Evolutionary conservation across 2,113 vertebrate genomes (phyloP), one percentile per base, ranked within the genome.

Genomic region (Nymphicus hollandicus): DNA sequence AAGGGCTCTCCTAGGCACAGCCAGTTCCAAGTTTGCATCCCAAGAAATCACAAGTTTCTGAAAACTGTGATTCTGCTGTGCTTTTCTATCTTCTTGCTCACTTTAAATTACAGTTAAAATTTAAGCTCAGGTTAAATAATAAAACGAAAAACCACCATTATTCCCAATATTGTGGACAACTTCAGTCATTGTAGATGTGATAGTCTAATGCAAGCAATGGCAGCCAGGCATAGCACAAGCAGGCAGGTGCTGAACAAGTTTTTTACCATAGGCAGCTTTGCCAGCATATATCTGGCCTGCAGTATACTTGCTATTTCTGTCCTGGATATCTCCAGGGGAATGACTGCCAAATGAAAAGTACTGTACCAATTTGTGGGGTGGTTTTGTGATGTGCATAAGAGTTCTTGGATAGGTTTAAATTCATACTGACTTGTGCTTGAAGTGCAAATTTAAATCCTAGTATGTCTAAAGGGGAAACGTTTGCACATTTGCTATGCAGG

Each of bases 241-340:
- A 94, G 82, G 84, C 70, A 95, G 91, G 89, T 93, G 89, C 86
- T 76, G 83, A 95, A 83, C 80, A 84, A 96, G 66, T 86, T 96
- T 92, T 69, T 29, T 81, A 69, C 77, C 83, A 76, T 4, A 65
- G 18, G 58, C 80, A 89, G 73, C 77, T 92, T 31, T 91, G 91
- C 96, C 93, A 96, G 89, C 35, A 35, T 49, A 13, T 82, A 76
- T 94, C 80, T 97, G 93, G 96, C 93, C 83, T 76, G 52, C 83
- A 46, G 61, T 65, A 92, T 73, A 65, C 86, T 93, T 93, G 72
- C 96, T 96, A 95, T 96, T 96, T 93, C 83, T 93, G 92, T 96
- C 93, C 80, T 94, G 95, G 90, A 90, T 88, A 72, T 92, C 90
- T 94, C 93, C 71, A 44, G 77, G 91, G 77, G 49, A 94, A 81